Evolutionary conservation across 1,140 invertebrate species (phyloP), one percentile per base, ranked within the genome.

Genomic region (Cyphomyrmex costatus): DNA sequence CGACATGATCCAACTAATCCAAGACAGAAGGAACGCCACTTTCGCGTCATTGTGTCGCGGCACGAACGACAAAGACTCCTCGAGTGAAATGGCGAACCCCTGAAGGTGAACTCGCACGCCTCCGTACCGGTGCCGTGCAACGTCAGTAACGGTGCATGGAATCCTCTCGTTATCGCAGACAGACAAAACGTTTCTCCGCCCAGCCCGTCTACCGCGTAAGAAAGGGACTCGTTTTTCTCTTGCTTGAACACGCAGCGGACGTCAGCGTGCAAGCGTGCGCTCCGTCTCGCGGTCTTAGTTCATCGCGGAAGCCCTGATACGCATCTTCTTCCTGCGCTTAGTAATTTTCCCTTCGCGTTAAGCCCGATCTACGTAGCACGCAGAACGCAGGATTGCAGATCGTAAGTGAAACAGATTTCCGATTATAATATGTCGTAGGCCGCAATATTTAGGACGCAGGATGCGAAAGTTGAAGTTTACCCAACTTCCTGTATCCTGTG

Each of bases 301-400:
- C 83, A 89, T 80, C 76, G 84, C 87, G 88, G 88, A 89, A 89
- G 83, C 89, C 53, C 27, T 77, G 88, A 82, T 89, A 89, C 61
- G 27, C 66, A 89, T 89, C 87, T 89, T 36, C 70, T 84, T 82
- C 30, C 58, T 14, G 46, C 70, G 24, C 46, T 66, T 36, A 56
- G 70, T 85, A 36, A 78, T 65, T 74, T 66, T 78, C 82, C 73
- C 65, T 46, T 76, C 82, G 60, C 27, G 33, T 78, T 42, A 42
- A 42, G 36, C 36, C 36, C 36, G 8, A 42, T 42, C 36, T 42
- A 10, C 36, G 3, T 42, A 42, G 8, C 36, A 42, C 36, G 36
- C 8, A 42, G 8, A 42, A 42, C 36, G 36, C 10, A 42, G 36
- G 10, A 42, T 42, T 42, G 36, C 36, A 42, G 36, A 2, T 42